Conservation (phyloP, 2,888 invertebrate genomes). For the Leucophora obtusa region DNA sequence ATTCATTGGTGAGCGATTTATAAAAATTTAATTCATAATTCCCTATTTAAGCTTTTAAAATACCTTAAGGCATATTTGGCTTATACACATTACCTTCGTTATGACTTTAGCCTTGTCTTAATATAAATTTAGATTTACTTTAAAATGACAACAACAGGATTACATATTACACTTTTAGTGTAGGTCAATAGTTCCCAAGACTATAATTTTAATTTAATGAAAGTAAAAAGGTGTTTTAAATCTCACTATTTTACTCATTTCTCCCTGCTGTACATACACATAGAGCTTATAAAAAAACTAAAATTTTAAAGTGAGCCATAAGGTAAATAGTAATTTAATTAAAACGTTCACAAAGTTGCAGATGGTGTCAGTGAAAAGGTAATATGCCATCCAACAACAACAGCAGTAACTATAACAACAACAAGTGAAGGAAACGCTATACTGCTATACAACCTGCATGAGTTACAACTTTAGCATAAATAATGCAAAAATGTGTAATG, state of each 20-base stretch:
- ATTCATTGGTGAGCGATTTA: too few relatives aligned
- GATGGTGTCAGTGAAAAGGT: slow-evolving; percentile 56
- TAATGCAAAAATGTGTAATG: slow-evolving; percentile 61
- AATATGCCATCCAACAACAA: slow-evolving; percentile 36
- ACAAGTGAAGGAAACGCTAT: slow-evolving; percentile 5
- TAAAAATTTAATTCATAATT: not conserved
- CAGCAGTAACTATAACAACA: not conserved
- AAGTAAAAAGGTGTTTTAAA: slow-evolving; percentile 60
- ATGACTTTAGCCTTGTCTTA: not conserved
- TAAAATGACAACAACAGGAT: not conserved
- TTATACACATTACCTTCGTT: not conserved
- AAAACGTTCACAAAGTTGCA: slow-evolving; percentile 70
- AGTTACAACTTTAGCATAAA: slow-evolving; percentile 63
- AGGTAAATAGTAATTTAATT: slow-evolving; percentile 77
- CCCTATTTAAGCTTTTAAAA: not conserved
- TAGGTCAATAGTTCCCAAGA: slow-evolving; percentile 66
- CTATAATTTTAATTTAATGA: slow-evolving; percentile 62
- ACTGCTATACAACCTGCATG: slow-evolving; percentile 30
- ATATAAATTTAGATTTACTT: not conserved
- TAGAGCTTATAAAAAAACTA: slow-evolving; percentile 23
- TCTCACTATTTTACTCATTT: slow-evolving; percentile 32
- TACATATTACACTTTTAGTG: slow-evolving; percentile 26
- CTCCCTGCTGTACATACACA: not conserved
- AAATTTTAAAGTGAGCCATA: slow-evolving; percentile 68
- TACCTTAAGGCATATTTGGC: not conserved